Evolutionary conservation across 2,888 invertebrate genomes (phyloP), one percentile per base, ranked within the genome.

Genomic region (Coelopa pilipes): DNA sequence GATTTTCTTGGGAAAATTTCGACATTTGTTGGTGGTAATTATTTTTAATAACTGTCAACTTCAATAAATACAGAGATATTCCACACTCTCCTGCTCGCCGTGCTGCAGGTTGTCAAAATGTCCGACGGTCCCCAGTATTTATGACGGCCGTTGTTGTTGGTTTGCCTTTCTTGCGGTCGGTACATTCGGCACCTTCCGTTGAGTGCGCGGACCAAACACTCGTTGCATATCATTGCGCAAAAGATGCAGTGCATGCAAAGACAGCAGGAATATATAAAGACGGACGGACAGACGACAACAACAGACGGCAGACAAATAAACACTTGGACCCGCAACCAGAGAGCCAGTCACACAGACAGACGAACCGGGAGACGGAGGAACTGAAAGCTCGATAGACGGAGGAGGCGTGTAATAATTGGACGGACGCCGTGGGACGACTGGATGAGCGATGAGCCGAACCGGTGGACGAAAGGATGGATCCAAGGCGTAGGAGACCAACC

Each of bases 1-100:
- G 34, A 34, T 34, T 34, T 34, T 49, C 15, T 66, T 53, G 17
- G 34, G 10, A 34, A 67, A 24, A 10, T 65, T 49, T n/a, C 62
- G 13, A 62, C 21, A 63, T n/a, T 66, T 34, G 47, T 50, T 21
- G 21, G 60, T 46, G 13, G 19, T 21, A 70, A 60, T 70, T 59
- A 70, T 60, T 67, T 34, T 67, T 34, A 55, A 72, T 66, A 67
- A 72, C 50, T 60, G 59, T 67, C 59, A 60, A 50, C 66, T 49
- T 67, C n/a, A 72, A 60, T 72, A 60, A 72, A 72, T 53, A 67
- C 59, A 72, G 21, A 47, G 53, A 15, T 15, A 19, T 72, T 66
- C 62, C 50, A 50, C 70, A 70, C 62, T 50, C 19, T 45, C 17
- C 34, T 53, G 50, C 24, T 53, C 45, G n/a, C 53, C 50, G 53